Evolutionary conservation across 2,888 invertebrate species (phyloP).

Genomic region (Chrysotoxum bicinctum): DNA sequence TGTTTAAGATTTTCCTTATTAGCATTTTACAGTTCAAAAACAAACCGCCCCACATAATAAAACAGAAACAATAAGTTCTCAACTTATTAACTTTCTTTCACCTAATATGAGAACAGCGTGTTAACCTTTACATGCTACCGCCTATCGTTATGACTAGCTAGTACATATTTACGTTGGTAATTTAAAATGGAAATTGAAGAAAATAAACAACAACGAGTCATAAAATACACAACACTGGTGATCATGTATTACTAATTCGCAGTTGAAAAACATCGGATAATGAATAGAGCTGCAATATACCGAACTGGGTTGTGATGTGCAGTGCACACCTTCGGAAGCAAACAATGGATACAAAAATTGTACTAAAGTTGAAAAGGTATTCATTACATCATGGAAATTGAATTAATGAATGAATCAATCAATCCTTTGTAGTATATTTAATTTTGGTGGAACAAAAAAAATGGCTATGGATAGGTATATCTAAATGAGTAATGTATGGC

Average conservation of each 20-base stretch:
- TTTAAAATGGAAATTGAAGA: not conserved
- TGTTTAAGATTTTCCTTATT: not conserved
- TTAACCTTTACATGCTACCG: conserved; percentile 14
- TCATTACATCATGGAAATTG: conserved; percentile 27
- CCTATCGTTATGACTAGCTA: conserved; percentile 24
- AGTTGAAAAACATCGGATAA: not conserved
- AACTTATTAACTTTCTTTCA: conserved; percentile 32
- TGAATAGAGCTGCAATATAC: not conserved
- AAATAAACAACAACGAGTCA: conserved; percentile 4
- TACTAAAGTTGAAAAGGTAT: conserved; percentile 32
- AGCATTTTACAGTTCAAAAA: not conserved
- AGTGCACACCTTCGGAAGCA: conserved; percentile 10
- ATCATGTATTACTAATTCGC: conserved; percentile 9
- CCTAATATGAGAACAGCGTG: conserved; percentile 35
- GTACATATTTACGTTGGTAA: not conserved
- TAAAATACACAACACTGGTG: conserved; percentile 12
- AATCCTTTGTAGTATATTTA: conserved; percentile 5
- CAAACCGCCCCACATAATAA: not conserved
- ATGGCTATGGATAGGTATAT: not conserved
- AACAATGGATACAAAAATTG: conserved; percentile 2
- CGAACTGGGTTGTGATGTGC: not conserved
- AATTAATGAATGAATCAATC: conserved; percentile 17
- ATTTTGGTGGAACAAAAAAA: not conserved
- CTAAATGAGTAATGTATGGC: no score
- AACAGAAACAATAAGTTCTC: not conserved